Evolutionary conservation across 2,888 invertebrate species (phyloP), one percentile per base, ranked within the genome.

Genomic region (Exocentrus adspersus): DNA sequence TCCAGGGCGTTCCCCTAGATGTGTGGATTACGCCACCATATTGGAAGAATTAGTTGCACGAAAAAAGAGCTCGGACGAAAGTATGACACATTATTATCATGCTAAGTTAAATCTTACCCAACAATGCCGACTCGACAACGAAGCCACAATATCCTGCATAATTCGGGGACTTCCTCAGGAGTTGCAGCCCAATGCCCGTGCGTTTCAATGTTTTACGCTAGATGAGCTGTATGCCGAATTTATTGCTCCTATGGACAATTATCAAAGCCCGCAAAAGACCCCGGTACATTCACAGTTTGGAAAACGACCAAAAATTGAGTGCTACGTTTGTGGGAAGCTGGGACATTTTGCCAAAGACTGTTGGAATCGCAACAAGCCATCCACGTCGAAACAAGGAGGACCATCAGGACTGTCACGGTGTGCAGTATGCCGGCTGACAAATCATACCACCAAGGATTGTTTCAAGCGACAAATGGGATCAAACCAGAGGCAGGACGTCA

Each of bases 211-310:
- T 17, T 16, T 10, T 16, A 41, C 17, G 2, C 20, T 10, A 5
- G 53, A 53, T 32, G 20, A 37, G 37, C 19, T 41, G 6, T 53
- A 53, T 17, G 37, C 41, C 2, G 52, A 19, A 28, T 52, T 41
- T 19, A 53, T 53, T 7, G 41, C 52, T 2, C 53, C 21, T 1
- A 2, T 53, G 19, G 5, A 24, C 9, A 50, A 50, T 24, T 37
- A 37, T n/a, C 37, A 37, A 9, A 9, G 7, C 5, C 37, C 37
- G n/a, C n/a, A n/a, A n/a, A n/a, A n/a, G n/a, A n/a, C n/a, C n/a
- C n/a, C n/a, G n/a, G n/a, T n/a, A n/a, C n/a, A n/a, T n/a, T n/a
- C n/a, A n/a, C n/a, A n/a, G n/a, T n/a, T n/a, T n/a, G n/a, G n/a
- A n/a, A 37, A n/a, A 2, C 37, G 9, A 3, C 37, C 37, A 37